Base-by-base conservation (phyloP, 2,888 invertebrate species). In the Dioctria rufipes region DNA sequence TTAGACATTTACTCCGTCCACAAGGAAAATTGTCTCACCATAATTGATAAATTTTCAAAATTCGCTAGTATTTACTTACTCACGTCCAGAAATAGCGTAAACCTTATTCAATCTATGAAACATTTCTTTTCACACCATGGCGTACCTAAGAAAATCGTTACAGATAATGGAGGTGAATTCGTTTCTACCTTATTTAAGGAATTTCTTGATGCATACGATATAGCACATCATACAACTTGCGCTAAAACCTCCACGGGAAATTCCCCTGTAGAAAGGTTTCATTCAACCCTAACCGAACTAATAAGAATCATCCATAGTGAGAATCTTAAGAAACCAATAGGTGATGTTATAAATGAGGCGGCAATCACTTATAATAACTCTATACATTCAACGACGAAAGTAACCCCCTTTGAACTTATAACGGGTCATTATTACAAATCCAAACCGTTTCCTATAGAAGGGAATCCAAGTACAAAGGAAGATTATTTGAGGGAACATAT, bases 351-450 rank as follows among this genome's bases (percentile, higher is more conserved):
- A 9, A 11, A 49, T 49, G 51, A 49, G 11, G 2, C 51, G 8
- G 51, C 2, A 49, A 49, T 49, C 6, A 82, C 82, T 2, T 82
- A 82, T 69, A 82, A 81, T 25, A 79, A 77, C 49, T 13, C 80
- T 13, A 80, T 81, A 46, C 80, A 82, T 65, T 83, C 80, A 0
- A 58, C 80, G 54, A 83, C 82, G 1, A 81, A 83, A 71, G 39
- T 71, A 6, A 83, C 81, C 11, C 82, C 83, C 4, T 82, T 78
- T 37, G 83, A 84, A 82, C n/a, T 84, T 43, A 13, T 25, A 25
- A 25, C 25, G 25, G 83, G 83, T 37, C 81, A 81, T 11, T 49
- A 49, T 49, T 9, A 49, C 2, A 49, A 49, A 49, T 49, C 51
- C 25, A 60, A 5, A 11, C 8, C 11, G 11, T 49, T 2, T 25